Evolutionary conservation across 2,888 invertebrate species (phyloP).

Genomic region (Hipparchia semele): DNA sequence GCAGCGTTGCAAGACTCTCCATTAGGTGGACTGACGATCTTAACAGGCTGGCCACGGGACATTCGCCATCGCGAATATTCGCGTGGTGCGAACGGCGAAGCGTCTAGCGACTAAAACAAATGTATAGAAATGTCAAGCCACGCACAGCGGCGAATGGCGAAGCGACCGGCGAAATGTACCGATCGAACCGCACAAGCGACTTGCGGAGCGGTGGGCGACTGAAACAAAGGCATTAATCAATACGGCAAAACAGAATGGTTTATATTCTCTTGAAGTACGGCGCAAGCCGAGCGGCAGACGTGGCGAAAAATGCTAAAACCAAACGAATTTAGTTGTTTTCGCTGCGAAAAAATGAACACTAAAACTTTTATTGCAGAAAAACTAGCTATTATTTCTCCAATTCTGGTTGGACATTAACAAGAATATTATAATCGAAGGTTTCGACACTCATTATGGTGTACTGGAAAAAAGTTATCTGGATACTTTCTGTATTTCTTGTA

Average conservation of each 20-base stretch:
- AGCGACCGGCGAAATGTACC: constrained; percentile 1
- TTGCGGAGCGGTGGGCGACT: not conserved
- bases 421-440: no score
- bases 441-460: no score
- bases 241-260: not conserved
- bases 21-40: no score
- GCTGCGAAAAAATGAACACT: not conserved
- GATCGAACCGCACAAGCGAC: not conserved
- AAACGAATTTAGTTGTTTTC: not conserved
- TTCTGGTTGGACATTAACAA: no score
- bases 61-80: not conserved
- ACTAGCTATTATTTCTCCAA: no score
- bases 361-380: no score
- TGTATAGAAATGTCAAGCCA: not conserved
- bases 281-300: not conserved
- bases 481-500: no score
- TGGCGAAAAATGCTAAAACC: not conserved
- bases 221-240: not conserved
- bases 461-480: no score
- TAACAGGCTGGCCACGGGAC: no score
- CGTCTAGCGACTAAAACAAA: not conserved
- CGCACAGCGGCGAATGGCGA: not conserved
- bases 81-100: not conserved
- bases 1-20: not conserved
- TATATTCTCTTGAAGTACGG: not conserved